Base-by-base conservation (phyloP, 2,113 vertebrate species). In the Callocephalon fimbriatum region DNA sequence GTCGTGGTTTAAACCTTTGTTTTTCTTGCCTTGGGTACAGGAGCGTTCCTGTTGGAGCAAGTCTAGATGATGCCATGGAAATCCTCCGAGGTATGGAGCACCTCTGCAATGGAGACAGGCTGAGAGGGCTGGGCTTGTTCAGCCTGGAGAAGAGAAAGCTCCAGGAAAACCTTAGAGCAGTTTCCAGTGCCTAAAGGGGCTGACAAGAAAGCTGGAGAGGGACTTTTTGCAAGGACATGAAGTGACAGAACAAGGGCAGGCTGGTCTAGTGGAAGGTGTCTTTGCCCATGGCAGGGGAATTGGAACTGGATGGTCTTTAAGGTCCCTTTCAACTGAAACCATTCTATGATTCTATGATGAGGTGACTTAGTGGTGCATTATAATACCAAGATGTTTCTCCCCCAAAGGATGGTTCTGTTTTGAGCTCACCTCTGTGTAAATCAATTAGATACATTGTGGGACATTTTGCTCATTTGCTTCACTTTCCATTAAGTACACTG, bases 401-500 rank as follows among this genome's bases (percentile, higher is more conserved):
- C 26, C 13, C 10, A 40, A 38, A 87, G 31, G 26, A 5, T 9
- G 9, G 7, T 5, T 87, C 62, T 47, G 9, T 38, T 84, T 32
- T 35, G 22, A 85, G 26, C 48, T 19, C 47, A 4, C 16, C 15
- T 66, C n/a, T 26, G 6, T 12, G 7, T 56, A 51, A 56, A 75
- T 66, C 37, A 3, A 10, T n/a, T 9, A 38, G 44, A 7, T 29
- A 6, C 0, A 1, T 12, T 25, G 20, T 21, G 29, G 26, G 22
- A 42, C 37, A 31, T 56, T 35, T 74, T 31, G 3, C 29, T 59
- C 7, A 10, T 44, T 72, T 53, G 2, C 19, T 85, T 50, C 35
- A 16, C 27, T 73, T 80, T 13, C 63, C 15, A 0, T 25, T 32
- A 15, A 63, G 11, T 15, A 21, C 1, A 3, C 47, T 63, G 38